phyloP scores from a whole-genome alignment of 2,113 vertebrate species.

The Thalassarche chlororhynchos region DNA sequence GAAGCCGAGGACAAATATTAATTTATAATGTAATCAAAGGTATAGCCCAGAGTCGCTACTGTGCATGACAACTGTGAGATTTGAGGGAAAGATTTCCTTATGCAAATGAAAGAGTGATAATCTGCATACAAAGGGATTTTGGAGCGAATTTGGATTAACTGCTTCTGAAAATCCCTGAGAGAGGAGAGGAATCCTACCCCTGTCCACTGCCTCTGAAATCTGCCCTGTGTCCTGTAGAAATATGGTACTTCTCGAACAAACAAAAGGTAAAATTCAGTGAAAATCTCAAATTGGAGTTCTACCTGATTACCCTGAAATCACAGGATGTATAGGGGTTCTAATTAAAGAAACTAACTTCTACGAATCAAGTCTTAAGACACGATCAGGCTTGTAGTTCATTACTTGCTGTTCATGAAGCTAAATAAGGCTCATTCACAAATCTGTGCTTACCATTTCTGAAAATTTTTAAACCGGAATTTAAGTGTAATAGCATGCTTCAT shows the following conservation, averaged over 20 bases:
- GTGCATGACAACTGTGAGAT: conserved; percentile 53
- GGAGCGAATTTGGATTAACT: background rate
- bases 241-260: fast-evolving
- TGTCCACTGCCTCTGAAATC: background rate
- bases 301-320: background rate
- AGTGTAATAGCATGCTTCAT: conserved; percentile 34
- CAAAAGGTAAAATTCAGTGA: background rate
- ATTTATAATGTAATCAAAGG: conserved; percentile 60
- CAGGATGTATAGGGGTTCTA: background rate
- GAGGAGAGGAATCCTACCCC: background rate
- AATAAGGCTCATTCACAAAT: conserved; percentile 31
- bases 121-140: conserved; percentile 31
- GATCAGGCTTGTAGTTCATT: background rate
- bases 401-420: background rate
- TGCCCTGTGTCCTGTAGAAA: background rate
- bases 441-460: background rate
- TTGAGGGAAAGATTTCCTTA: background rate
- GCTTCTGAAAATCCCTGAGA: background rate
- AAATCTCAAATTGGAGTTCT: background rate
- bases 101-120: background rate
- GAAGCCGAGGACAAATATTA: background rate
- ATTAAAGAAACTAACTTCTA: background rate
- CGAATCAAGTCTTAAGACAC: background rate
- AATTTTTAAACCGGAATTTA: conserved; percentile 35
- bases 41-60: background rate